Evolutionary conservation across 2,797 vertebrate species (phyloP), one percentile per base, ranked within the genome.

Genomic region (Myiothlypis chrysogaster): DNA sequence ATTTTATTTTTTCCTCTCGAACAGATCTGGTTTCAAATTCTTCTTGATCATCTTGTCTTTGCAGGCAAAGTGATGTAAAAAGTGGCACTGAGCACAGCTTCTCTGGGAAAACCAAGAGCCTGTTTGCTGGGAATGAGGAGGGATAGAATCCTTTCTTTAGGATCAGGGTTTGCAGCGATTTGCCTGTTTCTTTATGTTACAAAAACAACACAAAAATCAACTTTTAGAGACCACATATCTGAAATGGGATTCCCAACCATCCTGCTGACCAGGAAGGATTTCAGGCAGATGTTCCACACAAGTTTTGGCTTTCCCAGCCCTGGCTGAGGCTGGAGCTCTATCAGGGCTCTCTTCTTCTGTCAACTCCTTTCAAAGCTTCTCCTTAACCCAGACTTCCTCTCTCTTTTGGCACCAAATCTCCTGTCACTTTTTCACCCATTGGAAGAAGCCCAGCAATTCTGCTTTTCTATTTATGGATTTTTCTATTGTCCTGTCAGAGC

Each of bases 401-500:
- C 32, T 75, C 43, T 32, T 81, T 77, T 55, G 44, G 49, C 30
- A 78, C 53, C 55, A 47, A 59, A 35, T 49, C 44, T 61, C 70
- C 73, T 41, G 23, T 55, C 8, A 2, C 39, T 88, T 92, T 77
- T 57, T 93, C 55, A 55, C 43, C 69, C 68, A 41, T 6, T 60
- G 55, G 89, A 75, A 47, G 46, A 43, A 75, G 46, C 46, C 69
- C 82, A 78, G 55, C 50, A 21, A 73, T 64, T 23, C 69, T 83
- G 35, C 55, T 78, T 59, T 64, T 68, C 84, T 86, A 39, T 91
- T 94, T 94, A 25, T 69, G 70, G 69, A 6, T 78, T 91, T 90
- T 78, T 43, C 82, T 92, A 66, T 94, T 94, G 84, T 96, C 55
- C 52, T 88, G 91, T 94, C 89, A 86, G 81, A 91, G 37, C 52